Conservation (phyloP, 1,140 invertebrate genomes). For the Parapsyche elsis region DNA sequence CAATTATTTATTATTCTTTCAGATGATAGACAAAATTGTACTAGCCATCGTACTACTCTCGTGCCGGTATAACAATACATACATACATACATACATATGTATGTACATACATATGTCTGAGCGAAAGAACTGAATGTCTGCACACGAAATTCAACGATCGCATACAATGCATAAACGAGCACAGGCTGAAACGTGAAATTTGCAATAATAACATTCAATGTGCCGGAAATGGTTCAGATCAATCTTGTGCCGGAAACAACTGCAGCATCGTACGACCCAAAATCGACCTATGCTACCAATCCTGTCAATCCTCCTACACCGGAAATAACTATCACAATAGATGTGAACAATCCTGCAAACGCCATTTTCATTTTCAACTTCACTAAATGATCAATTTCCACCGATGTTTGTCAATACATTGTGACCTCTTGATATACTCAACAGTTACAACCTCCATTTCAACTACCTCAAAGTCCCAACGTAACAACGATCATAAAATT, state of each 20-base stretch:
- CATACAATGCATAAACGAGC: conserved; percentile 46
- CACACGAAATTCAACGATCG: conserved; percentile 49
- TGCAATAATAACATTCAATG: neutral
- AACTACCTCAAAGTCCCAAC: conserved; percentile 4
- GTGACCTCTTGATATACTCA: too few relatives aligned
- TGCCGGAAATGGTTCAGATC: neutral
- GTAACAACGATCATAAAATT: conserved; percentile 53
- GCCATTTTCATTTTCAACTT: neutral
- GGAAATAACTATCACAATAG: neutral
- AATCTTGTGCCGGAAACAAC: neutral
- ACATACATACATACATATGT: too few relatives aligned
- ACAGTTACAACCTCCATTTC: neutral
- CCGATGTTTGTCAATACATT: too few relatives aligned
- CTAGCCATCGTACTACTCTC: neutral
- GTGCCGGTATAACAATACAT: neutral
- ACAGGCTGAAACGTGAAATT: conserved; percentile 33
- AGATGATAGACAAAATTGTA: neutral
- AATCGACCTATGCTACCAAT: neutral
- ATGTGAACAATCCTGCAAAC: neutral
- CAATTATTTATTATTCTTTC: neutral
- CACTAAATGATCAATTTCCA: too few relatives aligned
- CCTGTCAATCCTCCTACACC: neutral
- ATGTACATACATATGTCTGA: too few relatives aligned
- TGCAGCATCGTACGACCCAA: neutral
- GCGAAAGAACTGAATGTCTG: conserved; percentile 16